Evolutionary conservation across 1,140 invertebrate species (phyloP).

Genomic region (Diuraphis noxia): DNA sequence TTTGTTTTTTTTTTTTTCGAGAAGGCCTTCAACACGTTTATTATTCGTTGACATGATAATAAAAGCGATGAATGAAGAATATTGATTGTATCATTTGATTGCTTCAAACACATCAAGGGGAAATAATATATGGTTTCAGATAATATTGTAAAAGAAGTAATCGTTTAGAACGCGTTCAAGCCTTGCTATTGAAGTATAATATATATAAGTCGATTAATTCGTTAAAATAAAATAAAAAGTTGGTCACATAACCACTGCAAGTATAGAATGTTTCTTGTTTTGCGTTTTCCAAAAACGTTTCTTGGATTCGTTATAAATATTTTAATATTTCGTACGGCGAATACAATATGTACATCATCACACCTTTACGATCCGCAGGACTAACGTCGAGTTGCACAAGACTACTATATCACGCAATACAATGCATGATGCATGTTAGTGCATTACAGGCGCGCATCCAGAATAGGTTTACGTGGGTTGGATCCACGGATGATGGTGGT

Average conservation of each 20-base stretch:
- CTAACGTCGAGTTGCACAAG: background rate
- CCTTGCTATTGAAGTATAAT: background rate
- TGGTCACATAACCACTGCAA: background rate
- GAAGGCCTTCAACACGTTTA: background rate
- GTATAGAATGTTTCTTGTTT: background rate
- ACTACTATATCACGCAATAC: no score
- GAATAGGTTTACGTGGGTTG: no score
- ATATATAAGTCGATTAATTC: background rate
- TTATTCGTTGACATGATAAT: background rate
- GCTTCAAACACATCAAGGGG: background rate
- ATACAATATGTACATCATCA: background rate
- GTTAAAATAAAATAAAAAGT: background rate
- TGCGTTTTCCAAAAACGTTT: background rate
- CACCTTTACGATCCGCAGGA: background rate
- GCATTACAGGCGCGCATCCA: no score
- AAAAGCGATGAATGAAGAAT: background rate
- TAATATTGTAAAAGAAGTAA: background rate
- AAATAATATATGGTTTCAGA: background rate
- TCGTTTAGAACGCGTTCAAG: background rate
- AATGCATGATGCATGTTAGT: background rate
- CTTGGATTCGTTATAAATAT: background rate
- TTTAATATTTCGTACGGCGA: background rate
- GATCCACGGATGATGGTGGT: no score
- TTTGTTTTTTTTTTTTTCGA: background rate
- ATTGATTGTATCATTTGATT: background rate